Evolutionary conservation across 2,888 invertebrate genomes (phyloP), one percentile per base, ranked within the genome.

Genomic region (Phorcus lineatus): DNA sequence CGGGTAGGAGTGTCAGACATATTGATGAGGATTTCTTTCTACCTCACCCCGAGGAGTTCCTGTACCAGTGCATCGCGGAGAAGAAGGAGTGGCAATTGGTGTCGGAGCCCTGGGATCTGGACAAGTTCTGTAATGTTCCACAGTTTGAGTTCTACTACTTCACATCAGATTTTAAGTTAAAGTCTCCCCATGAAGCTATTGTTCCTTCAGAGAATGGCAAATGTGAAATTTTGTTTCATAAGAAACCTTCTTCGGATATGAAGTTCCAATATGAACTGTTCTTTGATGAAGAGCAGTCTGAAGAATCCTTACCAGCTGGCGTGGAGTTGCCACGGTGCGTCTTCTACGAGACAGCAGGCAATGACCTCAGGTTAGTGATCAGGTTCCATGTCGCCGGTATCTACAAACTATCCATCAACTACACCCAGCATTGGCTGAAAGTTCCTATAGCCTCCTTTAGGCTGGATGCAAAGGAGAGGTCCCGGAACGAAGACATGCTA

Each of bases 401-500:
- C 22, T 78, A 54, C 22, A 78, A 78, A 54, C 57, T 78, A 17
- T 24, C 31, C 4, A 53, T 78, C 54, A 53, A 24, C 24, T n/a
- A 70, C 74, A 53, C 17, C 74, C 11, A 52, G 24, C 40, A 19
- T 16, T 16, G 70, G 70, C 36, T 36, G n/a, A 17, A 31, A 19
- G 62, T 28, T 28, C 31, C 31, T 11, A 57, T 84, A 54, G 88
- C 87, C 67, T 88, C 89, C 47, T 90, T 90, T 74, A 83, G 88
- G 28, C 84, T 91, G 17, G 84, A 84, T 7, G 89, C 89, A 80
- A 75, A 82, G 13, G 76, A 78, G 4, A 81, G 86, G 2, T 70
- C 81, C 4, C 66, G 75, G 28, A 66, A 83, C 9, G 81, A 82
- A 66, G 74, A 85, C 7, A 83, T 85, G 7, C 78, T 88, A 13